Conservation (phyloP, 2,797 vertebrate genomes). For the Eulemur mongoz region DNA sequence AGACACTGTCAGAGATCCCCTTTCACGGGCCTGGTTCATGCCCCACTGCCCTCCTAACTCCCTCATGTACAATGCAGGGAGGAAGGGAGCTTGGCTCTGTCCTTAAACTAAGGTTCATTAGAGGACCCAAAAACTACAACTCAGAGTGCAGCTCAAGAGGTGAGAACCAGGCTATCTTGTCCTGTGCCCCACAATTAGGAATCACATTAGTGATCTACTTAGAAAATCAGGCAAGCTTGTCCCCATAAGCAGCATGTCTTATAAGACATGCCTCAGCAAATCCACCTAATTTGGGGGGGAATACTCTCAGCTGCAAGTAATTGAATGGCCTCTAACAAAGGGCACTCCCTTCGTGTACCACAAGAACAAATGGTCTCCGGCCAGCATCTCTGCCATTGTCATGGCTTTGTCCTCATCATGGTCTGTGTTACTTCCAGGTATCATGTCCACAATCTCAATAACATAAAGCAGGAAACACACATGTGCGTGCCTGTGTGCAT, state of each 20-base stretch:
- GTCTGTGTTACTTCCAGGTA: not conserved
- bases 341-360: not conserved
- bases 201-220: not conserved
- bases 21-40: not conserved
- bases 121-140: not conserved
- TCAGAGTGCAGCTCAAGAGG: not conserved
- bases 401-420: not conserved
- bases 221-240: not conserved
- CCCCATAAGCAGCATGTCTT: not conserved
- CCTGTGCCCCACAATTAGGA: not conserved
- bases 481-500: not conserved
- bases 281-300: not conserved
- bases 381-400: not conserved
- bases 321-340: not conserved
- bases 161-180: not conserved
- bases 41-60: not conserved
- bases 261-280: not conserved
- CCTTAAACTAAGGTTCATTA: constrained; percentile 8
- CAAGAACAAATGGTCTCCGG: not conserved
- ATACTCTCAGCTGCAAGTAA: not conserved
- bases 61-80: not conserved
- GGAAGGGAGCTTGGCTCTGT: not conserved
- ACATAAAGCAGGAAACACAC: not conserved
- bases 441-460: not conserved
- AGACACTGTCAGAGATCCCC: constrained; percentile 24